Evolutionary conservation across 2,888 invertebrate species (phyloP).

Genomic region (Volucella inflata): DNA sequence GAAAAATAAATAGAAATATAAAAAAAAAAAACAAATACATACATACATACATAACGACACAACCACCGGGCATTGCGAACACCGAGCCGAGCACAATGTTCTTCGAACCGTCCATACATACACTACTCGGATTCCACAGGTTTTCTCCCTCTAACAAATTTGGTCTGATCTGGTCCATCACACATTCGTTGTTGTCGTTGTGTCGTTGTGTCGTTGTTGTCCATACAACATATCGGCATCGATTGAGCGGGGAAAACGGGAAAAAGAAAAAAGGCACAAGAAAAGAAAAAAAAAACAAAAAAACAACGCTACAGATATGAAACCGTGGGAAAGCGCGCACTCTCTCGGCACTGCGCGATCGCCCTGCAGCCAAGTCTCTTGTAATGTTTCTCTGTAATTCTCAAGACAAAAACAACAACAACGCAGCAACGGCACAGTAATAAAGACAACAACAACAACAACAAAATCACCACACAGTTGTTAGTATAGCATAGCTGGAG

Average conservation of each 20-base stretch:
- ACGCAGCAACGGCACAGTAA: constrained; percentile 38
- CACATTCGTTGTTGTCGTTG: constrained; percentile 38
- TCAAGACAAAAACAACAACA: constrained; percentile 65
- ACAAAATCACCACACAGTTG: constrained; percentile 65
- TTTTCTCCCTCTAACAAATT: constrained; percentile 60
- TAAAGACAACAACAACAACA: constrained; percentile 47
- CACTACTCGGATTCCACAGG: constrained; percentile 58
- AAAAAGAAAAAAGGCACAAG: constrained; percentile 20
- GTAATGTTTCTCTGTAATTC: constrained; percentile 74
- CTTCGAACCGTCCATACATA: constrained; percentile 62
- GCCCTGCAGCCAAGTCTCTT: constrained; percentile 74
- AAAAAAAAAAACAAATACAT: constrained; percentile 37
- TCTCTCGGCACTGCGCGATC: constrained; percentile 74
- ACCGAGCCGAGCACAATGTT: constrained; percentile 45
- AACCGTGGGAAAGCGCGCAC: constrained; percentile 76
- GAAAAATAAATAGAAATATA: constrained; percentile 48
- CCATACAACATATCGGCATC: constrained; percentile 71
- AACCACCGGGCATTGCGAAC: too few species aligned
- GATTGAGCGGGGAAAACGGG: constrained; percentile 64
- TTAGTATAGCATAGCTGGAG: constrained; percentile 61
- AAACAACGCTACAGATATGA: constrained; percentile 74
- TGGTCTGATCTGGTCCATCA: constrained; percentile 56
- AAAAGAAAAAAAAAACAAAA: constrained; percentile 44
- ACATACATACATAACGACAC: constrained; percentile 6
- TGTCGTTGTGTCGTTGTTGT: constrained; percentile 23